These are phyloP conservation scores for Mesorhabditis spiculigera DNA, from an alignment of 2,888 invertebrate genomes.

Conservation along the genomic window DNA sequence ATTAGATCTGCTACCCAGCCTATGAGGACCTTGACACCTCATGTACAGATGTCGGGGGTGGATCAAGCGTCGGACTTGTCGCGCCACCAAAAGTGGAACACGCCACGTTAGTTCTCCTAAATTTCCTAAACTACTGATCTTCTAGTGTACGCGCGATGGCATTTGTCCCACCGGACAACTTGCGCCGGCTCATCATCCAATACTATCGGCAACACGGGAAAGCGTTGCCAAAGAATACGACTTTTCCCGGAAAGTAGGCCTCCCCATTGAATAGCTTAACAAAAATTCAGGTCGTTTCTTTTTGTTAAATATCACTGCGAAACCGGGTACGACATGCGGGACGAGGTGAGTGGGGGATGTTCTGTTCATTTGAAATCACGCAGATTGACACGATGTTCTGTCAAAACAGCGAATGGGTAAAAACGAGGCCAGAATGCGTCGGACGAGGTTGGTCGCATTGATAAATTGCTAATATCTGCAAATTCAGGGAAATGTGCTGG, in stretches of 20 bases:
- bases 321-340: conserved; percentile 54
- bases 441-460: conserved; percentile 35
- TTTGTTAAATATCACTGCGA: conserved; percentile 57
- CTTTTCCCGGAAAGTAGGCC: conserved; percentile 22
- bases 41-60: conserved; percentile 50
- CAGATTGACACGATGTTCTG: conserved; percentile 52
- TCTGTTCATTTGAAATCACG: neutral
- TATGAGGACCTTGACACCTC: conserved; percentile 54
- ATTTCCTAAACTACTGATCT: neutral
- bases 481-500: conserved; percentile 43
- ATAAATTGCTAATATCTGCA: neutral
- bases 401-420: conserved; percentile 51
- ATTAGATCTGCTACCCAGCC: conserved; percentile 51
- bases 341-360: conserved; percentile 36
- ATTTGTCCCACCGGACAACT: conserved; percentile 56
- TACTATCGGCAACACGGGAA: conserved; percentile 55
- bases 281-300: conserved; percentile 40
- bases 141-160: conserved; percentile 58
- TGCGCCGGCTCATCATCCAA: conserved; percentile 52
- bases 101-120: conserved; percentile 46
- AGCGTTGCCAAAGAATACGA: conserved; percentile 45
- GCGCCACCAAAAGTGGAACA: conserved; percentile 52
- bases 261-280: neutral
- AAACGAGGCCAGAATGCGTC: conserved; percentile 48
- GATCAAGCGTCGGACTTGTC: conserved; percentile 37